These are phyloP conservation scores for Agrotis segetum DNA, from an alignment of 2,888 invertebrate genomes.

Conservation along the genomic window DNA sequence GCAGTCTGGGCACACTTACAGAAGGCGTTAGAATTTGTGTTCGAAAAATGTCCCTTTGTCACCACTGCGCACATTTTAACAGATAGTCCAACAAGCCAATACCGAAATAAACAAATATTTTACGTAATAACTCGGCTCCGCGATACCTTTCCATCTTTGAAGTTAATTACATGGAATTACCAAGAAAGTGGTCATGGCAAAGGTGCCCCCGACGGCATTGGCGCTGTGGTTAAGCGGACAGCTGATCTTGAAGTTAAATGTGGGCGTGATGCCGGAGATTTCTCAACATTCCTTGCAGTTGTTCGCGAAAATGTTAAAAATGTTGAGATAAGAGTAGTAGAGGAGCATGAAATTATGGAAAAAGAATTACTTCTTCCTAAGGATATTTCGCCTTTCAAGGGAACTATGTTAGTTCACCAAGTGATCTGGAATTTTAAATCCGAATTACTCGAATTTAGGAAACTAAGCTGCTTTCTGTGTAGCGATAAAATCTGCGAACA, in stretches of 20 bases:
- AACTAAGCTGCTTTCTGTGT: constrained; percentile 19
- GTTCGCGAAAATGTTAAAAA: constrained; percentile 30
- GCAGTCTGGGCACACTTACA: background rate
- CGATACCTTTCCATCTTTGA: constrained; percentile 24
- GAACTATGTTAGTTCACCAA: constrained; percentile 32
- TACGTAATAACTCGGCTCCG: constrained; percentile 38
- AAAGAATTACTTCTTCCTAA: constrained; percentile 22
- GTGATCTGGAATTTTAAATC: constrained; percentile 11
- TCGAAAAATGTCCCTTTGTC: constrained; percentile 30
- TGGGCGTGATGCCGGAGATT: constrained; percentile 24
- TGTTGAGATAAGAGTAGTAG: constrained; percentile 19
- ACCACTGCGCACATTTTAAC: constrained; percentile 35
- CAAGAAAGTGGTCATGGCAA: constrained; percentile 73
- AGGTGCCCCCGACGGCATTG: constrained; percentile 72
- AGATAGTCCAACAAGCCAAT: constrained; percentile 45
- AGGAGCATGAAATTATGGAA: constrained; percentile 28
- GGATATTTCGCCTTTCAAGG: constrained; percentile 27
- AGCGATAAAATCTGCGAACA: constrained; percentile 7
- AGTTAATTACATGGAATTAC: constrained; percentile 65
- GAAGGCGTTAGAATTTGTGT: constrained; percentile 4
- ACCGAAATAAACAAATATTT: constrained; percentile 47
- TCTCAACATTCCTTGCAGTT: constrained; percentile 21
- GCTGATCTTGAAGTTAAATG: constrained; percentile 62
- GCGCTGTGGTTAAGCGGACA: constrained; percentile 68
- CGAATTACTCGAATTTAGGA: constrained; percentile 15